These are phyloP conservation scores for Antechinus flavipes DNA, from an alignment of 2,113 vertebrate species.

Conservation along the genomic window DNA sequence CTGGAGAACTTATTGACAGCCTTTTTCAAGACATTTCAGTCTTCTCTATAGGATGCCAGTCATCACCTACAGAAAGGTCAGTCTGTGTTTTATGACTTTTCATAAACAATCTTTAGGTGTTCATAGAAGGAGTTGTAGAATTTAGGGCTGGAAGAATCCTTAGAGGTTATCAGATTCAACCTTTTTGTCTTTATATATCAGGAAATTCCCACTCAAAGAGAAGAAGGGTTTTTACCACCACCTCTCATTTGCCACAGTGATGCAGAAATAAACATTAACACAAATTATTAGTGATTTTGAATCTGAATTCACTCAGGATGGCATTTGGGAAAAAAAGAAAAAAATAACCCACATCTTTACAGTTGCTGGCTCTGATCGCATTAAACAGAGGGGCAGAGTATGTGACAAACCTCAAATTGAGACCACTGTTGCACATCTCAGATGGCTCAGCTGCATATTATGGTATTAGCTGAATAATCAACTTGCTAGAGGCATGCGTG, in stretches of 20 bases:
- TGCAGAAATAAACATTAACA: background rate
- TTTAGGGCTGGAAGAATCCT: background rate
- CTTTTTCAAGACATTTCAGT: slow-evolving; percentile 22
- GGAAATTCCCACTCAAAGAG: background rate
- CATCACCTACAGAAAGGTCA: background rate
- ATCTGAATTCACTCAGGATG: background rate
- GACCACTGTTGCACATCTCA: background rate
- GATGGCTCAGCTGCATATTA: background rate
- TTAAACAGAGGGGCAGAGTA: background rate
- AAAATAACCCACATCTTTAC: background rate
- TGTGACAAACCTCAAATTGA: background rate
- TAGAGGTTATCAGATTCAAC: background rate
- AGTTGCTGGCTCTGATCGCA: background rate
- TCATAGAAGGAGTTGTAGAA: background rate
- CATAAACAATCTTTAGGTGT: background rate
- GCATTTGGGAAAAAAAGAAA: background rate
- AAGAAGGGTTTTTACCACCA: background rate
- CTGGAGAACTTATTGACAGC: background rate
- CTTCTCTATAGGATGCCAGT: background rate
- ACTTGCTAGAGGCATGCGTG: background rate
- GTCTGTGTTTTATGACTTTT: background rate
- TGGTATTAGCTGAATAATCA: background rate
- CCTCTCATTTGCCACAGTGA: background rate
- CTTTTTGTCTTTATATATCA: background rate
- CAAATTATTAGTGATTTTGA: background rate